Conservation (phyloP, 2,797 vertebrate genomes). For the Rhinichthys osculus region DNA sequence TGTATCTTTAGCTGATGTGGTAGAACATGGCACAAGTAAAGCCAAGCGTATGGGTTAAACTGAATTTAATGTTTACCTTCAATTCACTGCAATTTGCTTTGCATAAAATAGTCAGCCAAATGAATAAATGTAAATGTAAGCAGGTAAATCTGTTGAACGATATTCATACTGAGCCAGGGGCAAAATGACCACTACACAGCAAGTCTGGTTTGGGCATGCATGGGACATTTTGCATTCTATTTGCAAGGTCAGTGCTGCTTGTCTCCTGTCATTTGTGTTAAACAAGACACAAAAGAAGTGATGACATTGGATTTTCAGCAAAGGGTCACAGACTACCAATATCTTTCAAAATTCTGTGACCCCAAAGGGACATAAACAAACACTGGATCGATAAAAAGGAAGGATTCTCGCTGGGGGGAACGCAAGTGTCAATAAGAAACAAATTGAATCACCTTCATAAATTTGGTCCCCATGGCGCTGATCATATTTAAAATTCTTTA, state of each 20-base stretch:
- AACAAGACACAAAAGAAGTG: conserved; percentile 50
- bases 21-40: not conserved
- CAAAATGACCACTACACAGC: conserved; percentile 1
- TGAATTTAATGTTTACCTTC: not conserved
- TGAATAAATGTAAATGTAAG: not conserved
- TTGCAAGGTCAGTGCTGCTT: conserved; percentile 48
- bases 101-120: not conserved
- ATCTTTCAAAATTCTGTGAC: conserved; percentile 46
- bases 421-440: conserved; percentile 56
- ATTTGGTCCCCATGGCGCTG: conserved; percentile 35
- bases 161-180: not conserved
- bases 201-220: not conserved
- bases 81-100: not conserved
- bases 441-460: conserved; percentile 60
- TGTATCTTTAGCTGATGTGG: not conserved
- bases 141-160: not conserved
- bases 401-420: conserved; percentile 49
- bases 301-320: conserved; percentile 49
- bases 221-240: conserved; percentile 30
- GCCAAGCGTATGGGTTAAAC: not conserved
- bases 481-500: conserved; percentile 52
- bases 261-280: conserved; percentile 54
- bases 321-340: conserved; percentile 51
- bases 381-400: conserved; percentile 58
- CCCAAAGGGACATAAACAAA: conserved; percentile 49